These are phyloP conservation scores for Vulpes ferrilata DNA, from an alignment of 2,113 vertebrate genomes.

Conservation along the genomic window DNA sequence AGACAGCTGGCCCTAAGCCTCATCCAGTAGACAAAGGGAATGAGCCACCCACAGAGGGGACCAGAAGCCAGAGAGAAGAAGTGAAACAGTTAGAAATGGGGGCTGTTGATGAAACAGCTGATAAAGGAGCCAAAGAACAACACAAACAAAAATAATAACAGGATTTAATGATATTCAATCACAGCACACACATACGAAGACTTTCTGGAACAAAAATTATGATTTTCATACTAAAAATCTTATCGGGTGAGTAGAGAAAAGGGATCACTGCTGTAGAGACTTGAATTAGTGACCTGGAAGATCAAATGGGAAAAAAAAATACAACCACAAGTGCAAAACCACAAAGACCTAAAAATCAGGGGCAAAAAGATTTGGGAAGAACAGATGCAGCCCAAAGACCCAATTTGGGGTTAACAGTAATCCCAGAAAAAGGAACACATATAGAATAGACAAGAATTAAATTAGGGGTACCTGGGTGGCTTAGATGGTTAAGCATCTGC, in stretches of 20 bases:
- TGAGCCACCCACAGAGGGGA: neutral
- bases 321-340: neutral
- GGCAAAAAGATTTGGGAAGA: conserved; percentile 21
- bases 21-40: neutral
- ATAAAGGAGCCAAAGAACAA: neutral
- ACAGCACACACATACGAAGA: neutral
- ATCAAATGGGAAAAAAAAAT: neutral
- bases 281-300: neutral
- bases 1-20: neutral
- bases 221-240: conserved; percentile 48
- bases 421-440: neutral
- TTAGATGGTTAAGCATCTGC: too few species aligned
- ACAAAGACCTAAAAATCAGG: conserved; percentile 42
- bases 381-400: neutral
- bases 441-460: neutral
- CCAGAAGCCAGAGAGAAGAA: neutral
- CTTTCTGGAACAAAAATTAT: conserved; percentile 22
- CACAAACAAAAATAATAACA: neutral
- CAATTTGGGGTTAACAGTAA: neutral
- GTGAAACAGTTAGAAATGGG: neutral
- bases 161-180: neutral
- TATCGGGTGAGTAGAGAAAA: conserved; percentile 36
- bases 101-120: neutral
- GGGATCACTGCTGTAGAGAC: conserved; percentile 29
- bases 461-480: neutral